phyloP scores from a whole-genome alignment of 2,797 vertebrate genomes.

The Sciaenops ocellatus region DNA sequence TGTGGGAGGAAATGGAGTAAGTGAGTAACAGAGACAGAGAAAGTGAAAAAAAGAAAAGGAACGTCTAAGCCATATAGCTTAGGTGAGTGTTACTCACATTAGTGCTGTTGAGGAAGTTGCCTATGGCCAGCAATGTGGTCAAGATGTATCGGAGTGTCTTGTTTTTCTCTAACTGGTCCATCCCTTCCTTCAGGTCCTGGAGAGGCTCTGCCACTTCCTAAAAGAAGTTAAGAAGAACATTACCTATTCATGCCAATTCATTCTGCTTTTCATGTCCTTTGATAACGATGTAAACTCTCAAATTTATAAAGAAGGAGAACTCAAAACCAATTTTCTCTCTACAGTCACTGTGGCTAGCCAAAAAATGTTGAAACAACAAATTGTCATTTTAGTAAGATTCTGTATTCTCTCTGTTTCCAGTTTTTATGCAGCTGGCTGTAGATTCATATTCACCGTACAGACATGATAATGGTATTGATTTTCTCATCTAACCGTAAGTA shows the following conservation, averaged over 20 bases:
- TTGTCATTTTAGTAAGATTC: neutral
- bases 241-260: neutral
- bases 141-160: constrained; percentile 95
- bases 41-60: constrained; percentile 25
- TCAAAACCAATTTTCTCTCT: neutral
- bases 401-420: neutral
- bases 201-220: constrained; percentile 98
- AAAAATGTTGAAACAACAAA: neutral
- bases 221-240: constrained; percentile 17
- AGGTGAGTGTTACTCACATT: constrained; percentile 87
- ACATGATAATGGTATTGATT: neutral
- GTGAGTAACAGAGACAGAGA: constrained; percentile 36
- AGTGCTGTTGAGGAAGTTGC: constrained; percentile 98
- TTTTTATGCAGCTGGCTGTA: neutral
- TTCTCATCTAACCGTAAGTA: neutral
- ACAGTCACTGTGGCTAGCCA: neutral
- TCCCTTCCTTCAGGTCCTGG: constrained; percentile 98
- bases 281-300: neutral
- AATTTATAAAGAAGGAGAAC: neutral
- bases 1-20: constrained; percentile 54
- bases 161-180: constrained; percentile 98
- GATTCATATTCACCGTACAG: neutral
- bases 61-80: constrained; percentile 17
- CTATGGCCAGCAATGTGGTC: constrained; percentile 94
- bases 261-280: neutral